phyloP scores from a whole-genome alignment of 2,113 vertebrate species.

The Cephalopterus ornatus region DNA sequence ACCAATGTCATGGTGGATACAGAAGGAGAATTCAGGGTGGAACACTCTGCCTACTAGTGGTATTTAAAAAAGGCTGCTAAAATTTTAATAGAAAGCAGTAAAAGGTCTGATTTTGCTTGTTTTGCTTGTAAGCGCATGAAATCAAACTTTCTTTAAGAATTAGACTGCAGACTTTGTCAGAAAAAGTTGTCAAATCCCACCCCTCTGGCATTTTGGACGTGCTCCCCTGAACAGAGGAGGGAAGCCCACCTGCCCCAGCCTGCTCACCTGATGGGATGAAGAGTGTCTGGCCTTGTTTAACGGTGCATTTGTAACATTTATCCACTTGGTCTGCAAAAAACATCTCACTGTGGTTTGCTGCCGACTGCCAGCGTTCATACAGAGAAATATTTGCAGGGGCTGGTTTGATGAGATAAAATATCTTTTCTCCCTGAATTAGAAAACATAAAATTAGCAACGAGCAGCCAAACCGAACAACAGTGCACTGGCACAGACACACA shows the following conservation, averaged over 20 bases:
- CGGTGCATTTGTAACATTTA: slow-evolving; percentile 95
- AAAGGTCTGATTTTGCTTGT: neutral
- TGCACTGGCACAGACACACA: neutral
- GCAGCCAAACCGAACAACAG: neutral
- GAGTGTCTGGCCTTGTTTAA: slow-evolving; percentile 97
- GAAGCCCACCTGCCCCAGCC: neutral
- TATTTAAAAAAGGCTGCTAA: neutral
- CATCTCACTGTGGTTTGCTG: slow-evolving; percentile 97
- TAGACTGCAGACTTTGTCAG: neutral
- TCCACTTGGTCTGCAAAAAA: slow-evolving; percentile 99
- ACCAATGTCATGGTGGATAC: neutral
- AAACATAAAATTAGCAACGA: neutral
- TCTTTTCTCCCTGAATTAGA: slow-evolving; percentile 91
- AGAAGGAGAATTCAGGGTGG: neutral
- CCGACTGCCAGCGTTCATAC: slow-evolving; percentile 95
- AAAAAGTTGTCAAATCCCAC: neutral
- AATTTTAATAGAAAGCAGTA: neutral
- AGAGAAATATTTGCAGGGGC: slow-evolving; percentile 95
- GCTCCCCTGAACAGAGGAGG: neutral
- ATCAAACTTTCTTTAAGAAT: neutral
- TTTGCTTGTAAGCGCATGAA: neutral
- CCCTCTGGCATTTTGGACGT: neutral
- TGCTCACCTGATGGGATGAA: slow-evolving; percentile 94
- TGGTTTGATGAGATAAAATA: slow-evolving; percentile 98
- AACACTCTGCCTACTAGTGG: neutral